phyloP scores from a whole-genome alignment of 2,113 vertebrate species.

The Setophaga coronata region DNA sequence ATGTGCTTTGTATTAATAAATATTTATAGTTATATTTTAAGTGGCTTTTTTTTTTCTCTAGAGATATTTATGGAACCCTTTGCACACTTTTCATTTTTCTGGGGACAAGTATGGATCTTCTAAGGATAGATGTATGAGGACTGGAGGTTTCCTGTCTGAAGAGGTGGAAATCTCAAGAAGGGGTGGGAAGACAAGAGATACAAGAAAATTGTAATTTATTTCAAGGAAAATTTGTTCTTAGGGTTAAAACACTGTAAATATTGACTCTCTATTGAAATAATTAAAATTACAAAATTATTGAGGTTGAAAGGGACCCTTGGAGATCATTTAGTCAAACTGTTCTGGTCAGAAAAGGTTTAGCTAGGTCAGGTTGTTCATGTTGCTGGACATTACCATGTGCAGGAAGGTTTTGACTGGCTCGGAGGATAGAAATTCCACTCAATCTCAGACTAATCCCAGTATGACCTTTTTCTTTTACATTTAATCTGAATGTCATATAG shows the following conservation, averaged over 20 bases:
- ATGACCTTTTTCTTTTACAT: not conserved
- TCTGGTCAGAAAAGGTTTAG: not conserved
- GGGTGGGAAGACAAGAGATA: not conserved
- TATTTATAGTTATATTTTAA: not conserved
- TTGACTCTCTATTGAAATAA: not conserved
- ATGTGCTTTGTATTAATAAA: not conserved
- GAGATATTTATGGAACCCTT: not conserved
- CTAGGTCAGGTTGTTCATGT: not conserved
- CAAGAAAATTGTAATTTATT: not conserved
- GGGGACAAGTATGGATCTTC: not conserved
- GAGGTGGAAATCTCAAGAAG: not conserved
- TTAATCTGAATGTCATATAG: not conserved
- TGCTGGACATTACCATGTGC: not conserved
- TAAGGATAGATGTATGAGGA: not conserved
- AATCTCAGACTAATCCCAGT: accelerated
- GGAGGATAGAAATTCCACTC: not conserved
- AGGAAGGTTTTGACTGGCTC: not conserved
- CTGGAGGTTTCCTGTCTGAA: not conserved
- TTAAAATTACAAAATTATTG: not conserved
- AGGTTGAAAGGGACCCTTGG: not conserved
- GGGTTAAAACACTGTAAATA: not conserved
- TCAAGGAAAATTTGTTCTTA: not conserved
- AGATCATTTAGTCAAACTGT: not conserved
- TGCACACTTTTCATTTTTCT: not conserved
- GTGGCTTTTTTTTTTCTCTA: not conserved